These are phyloP conservation scores for Rhinella marina DNA, from an alignment of 2,797 vertebrate species.

Conservation along the genomic window DNA sequence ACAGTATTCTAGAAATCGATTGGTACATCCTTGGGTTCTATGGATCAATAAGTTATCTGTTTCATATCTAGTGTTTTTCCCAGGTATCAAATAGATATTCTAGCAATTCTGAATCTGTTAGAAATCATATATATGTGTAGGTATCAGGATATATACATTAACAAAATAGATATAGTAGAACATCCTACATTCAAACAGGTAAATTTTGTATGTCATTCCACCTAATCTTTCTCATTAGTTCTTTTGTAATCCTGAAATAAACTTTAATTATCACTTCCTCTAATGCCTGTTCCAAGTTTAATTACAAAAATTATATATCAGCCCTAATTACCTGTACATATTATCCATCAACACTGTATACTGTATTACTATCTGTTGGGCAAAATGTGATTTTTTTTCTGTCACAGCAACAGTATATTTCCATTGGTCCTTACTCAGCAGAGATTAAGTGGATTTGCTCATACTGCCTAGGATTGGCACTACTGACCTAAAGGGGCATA, in stretches of 20 bases:
- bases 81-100: too few species aligned
- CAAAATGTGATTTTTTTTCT: not conserved
- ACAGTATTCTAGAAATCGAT: too few species aligned
- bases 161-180: not conserved
- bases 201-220: not conserved
- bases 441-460: not conserved
- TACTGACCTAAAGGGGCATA: too few species aligned
- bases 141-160: not conserved
- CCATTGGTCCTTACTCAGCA: not conserved
- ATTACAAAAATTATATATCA: constrained; percentile 19
- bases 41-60: too few species aligned
- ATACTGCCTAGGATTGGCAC: too few species aligned
- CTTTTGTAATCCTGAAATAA: not conserved
- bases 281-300: not conserved
- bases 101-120: not conserved
- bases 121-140: not conserved
- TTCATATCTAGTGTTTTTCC: too few species aligned
- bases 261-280: not conserved
- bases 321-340: constrained; percentile 3
- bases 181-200: not conserved
- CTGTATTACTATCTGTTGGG: not conserved
- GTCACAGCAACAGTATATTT: not conserved
- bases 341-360: not conserved
- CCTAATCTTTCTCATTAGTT: constrained; percentile 19
- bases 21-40: too few species aligned